Base-by-base conservation (phyloP, 2,113 vertebrate species). In the Cygnus buccinator region DNA sequence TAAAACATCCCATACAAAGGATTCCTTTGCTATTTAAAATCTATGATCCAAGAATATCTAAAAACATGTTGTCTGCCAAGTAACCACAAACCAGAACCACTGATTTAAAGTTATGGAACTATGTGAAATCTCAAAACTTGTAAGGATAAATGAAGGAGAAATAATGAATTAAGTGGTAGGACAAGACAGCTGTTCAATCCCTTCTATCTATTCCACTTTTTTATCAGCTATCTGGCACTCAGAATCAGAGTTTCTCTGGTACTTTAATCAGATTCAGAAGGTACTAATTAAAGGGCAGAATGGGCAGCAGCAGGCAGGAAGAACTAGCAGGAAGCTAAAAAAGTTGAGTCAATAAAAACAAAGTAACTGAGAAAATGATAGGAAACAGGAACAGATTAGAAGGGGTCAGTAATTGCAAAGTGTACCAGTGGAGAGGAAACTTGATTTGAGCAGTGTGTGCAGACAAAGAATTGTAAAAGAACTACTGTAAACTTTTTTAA, bases 381-480 rank as follows among this genome's bases (percentile, higher is more conserved):
- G 76, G 37, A 90, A 93, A 95, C n/a, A 71, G 50, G 71, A 87
- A 71, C 11, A 86, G 22, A 74, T 68, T 63, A 74, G 37, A 80
- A 90, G 39, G 76, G 44, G 67, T 33, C 14, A 55, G 59, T 94
- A 88, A 91, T 22, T 83, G 54, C 28, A 48, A 90, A 70, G 21
- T 41, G 28, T 80, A 73, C 70, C 50, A 74, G 20, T 25, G 19
- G 50, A 66, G 44, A 78, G 37, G 37, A 95, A 95, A 84, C 15
- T 71, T 80, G 33, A 88, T 82, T 94, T 85, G 14, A 70, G 74
- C 46, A 8, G 6, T 70, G 37, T 58, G 33, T 48, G 18, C 25
- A 87, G 65, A 92, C 13, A 93, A 89, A 93, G 35, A 89, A 11
- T 16, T 84, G 52, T 81, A 90, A 94, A 95, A 90, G 50, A 54